These are phyloP conservation scores for Lithophane ornitopus DNA, from an alignment of 2,888 invertebrate genomes.

Conservation along the genomic window DNA sequence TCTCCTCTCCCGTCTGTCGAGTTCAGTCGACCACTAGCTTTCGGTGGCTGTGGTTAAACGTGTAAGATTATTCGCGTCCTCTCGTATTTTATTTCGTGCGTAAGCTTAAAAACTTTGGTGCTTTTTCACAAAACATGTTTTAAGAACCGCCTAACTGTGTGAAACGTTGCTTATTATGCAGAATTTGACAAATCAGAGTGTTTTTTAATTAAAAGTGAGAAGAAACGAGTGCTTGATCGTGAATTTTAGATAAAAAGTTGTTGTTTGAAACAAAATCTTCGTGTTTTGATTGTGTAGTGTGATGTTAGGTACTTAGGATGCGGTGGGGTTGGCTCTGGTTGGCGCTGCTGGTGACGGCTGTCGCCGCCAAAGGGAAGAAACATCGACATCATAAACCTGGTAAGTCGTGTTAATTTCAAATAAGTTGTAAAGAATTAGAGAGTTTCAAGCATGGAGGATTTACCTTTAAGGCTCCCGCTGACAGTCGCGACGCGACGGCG, in stretches of 20 bases:
- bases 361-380: constrained; percentile 82
- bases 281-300: constrained; percentile 66
- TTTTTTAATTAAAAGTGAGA: background rate
- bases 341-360: constrained; percentile 78
- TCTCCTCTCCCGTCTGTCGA: constrained; percentile 28
- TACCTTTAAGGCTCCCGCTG: background rate
- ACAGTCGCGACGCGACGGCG: too few species aligned
- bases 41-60: constrained; percentile 47
- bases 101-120: constrained; percentile 56
- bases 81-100: constrained; percentile 66
- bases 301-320: constrained; percentile 78
- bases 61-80: constrained; percentile 41
- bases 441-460: background rate
- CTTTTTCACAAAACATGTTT: background rate
- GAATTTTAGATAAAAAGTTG: constrained; percentile 59
- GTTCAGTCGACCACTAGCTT: constrained; percentile 67
- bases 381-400: constrained; percentile 86
- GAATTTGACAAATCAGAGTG: constrained; percentile 12
- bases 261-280: constrained; percentile 61
- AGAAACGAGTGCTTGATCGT: constrained; percentile 53
- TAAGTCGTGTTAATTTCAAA: constrained; percentile 60
- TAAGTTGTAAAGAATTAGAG: constrained; percentile 1
- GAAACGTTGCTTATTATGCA: constrained; percentile 11
- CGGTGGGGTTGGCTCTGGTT: constrained; percentile 76
- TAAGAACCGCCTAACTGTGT: background rate